phyloP scores from a whole-genome alignment of 1,140 invertebrate species.

The Bombus ignitus region DNA sequence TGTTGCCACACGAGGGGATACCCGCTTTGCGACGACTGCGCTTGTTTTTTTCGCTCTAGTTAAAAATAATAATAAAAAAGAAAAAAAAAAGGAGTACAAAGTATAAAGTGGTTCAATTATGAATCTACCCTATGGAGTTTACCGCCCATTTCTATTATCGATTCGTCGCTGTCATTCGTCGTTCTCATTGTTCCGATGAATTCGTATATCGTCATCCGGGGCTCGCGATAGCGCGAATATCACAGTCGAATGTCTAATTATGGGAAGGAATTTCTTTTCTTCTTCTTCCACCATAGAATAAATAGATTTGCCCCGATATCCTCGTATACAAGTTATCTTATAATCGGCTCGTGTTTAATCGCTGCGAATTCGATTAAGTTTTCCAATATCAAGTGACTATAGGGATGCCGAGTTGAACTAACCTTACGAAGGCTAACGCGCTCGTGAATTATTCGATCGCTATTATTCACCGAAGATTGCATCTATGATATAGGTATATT shows the following conservation, averaged over 20 bases:
- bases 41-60: too few species aligned
- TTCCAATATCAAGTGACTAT: background rate
- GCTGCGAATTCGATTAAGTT: background rate
- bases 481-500: background rate
- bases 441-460: slow-evolving; percentile 1
- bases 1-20: too few species aligned
- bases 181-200: background rate
- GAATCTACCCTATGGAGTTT: background rate
- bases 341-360: background rate
- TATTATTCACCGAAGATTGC: background rate
- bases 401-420: background rate
- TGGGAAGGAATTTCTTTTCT: background rate
- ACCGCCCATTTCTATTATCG: background rate
- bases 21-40: background rate
- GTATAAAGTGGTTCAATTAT: slow-evolving; percentile 11
- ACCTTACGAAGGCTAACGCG: background rate
- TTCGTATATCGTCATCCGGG: background rate
- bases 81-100: background rate
- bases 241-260: background rate
- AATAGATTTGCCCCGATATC: background rate
- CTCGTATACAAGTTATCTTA: background rate
- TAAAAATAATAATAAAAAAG: background rate
- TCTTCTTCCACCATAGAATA: background rate
- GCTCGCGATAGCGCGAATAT: background rate
- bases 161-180: background rate